Base-by-base conservation (phyloP, 2,113 vertebrate genomes). In the Heterocephalus glaber region DNA sequence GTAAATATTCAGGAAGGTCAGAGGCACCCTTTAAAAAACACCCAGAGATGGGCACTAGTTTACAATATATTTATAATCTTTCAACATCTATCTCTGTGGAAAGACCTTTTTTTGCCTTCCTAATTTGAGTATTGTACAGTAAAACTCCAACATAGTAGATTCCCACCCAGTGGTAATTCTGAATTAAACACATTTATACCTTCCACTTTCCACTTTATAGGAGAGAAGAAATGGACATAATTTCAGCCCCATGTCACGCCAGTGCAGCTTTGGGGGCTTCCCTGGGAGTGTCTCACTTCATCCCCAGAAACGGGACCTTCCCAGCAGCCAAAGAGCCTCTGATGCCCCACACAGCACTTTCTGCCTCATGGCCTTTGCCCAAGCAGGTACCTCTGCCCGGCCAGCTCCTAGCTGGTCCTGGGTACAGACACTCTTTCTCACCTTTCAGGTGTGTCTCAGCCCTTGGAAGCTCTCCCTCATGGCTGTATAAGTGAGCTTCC, bases 331-430 rank as follows among this genome's bases (percentile, higher is more conserved):
- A 30, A 24, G 7, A 4, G n/a, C 30, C 74, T 76, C 26, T 7
- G 2, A 2, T n/a, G 30, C 38, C 35, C 30, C 38, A 30, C 24
- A n/a, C 8, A 38, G 26, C 5, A 1, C 56, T 66, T 19, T 12
- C 14, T 0, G 1, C 66, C 38, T 70, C 60, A 30, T 63, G 41
- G 20, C 38, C 87, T 79, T 60, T 28, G 38, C 68, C 84, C 24
- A 52, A 24, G n/a, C 63, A 0, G 0, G 19, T 54, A 14, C 16
- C 72, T n/a, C 38, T 17, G 28, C 44, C 74, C 16, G 3, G 3
- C 7, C 9, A 0, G 1, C 11, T 26, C 41, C 22, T 4, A 28
- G 44, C 63, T 1, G 0, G 35, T 61, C 16, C 26, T 82, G 20
- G 56, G 11, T 20, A 9, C 19, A 2, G 6, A 2, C 14, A n/a